Evolutionary conservation across 2,113 vertebrate species (phyloP), one percentile per base, ranked within the genome.

Genomic region (Ginglymostoma cirratum): DNA sequence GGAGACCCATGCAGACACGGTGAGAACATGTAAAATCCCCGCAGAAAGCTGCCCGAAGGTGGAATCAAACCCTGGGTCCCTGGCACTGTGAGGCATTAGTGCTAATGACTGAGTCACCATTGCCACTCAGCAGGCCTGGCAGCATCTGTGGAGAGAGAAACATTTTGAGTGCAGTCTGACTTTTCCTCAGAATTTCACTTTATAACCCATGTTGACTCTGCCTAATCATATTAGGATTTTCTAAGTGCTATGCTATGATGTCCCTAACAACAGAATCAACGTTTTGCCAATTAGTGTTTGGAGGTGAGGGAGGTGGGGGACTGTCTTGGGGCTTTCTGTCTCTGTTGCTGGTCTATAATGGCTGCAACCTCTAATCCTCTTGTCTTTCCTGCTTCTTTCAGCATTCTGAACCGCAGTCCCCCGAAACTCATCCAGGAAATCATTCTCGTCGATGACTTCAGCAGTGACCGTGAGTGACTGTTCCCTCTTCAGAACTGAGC

Each of bases 381-480:
- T 23, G n/a, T 96, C 10, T 55, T 3, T 93, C 61, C 55, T 92
- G 61, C 42, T 66, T 96, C 45, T 61, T 96, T 78, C 97, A 99
- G 99, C 4, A 98, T 99, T 96, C 97, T 99, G 97, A 98, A 98
- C 97, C 97, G 99, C 96, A 99, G 98, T 96, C 99, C 99, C 96
- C 96, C 98, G 38, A 97, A 96, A 96, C 97, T 99, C 96, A 98
- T 99, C 96, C 99, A 99, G 96, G 99, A 99, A 97, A 99, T 99
- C 92, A 99, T 99, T 97, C 97, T 99, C 96, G 99, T 99, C 83
- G 99, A 99, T 96, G 99, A 99, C 98, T 99, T 99, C 98, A 99
- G 99, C 97, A 97, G 98, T 0, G 99, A 99, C 96, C 97, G 99
- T 99, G 97, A 99, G 99, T 99, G 83, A 96, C n/a, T 89, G 21